Evolutionary conservation across 1,140 invertebrate genomes (phyloP), one percentile per base, ranked within the genome.

Genomic region (Diuraphis noxia): DNA sequence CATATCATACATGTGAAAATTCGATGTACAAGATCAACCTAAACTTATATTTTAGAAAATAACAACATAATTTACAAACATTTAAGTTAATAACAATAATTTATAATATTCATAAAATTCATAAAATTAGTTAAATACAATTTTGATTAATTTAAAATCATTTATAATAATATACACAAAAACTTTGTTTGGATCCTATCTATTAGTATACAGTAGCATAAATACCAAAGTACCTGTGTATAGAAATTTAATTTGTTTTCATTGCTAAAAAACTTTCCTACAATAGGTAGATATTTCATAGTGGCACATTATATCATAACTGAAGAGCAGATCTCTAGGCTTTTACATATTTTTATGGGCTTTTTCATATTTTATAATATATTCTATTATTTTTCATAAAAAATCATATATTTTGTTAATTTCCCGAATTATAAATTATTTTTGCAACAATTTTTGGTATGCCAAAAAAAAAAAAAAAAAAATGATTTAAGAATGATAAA

Each of bases 31-130:
- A 10, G 10, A n/a, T n/a, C 46, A 49, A 17, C 30, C 13, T 17
- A 72, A 72, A 72, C 56, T 72, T 72, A 72, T 72, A 72, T n/a
- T 72, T n/a, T 72, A 34, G 30, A 72, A 63, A 72, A 72, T 72
- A 72, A 72, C 30, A 72, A 72, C 30, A 72, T 72, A 72, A 19
- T 72, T 17, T 72, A 72, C 56, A 72, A 72, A 72, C 4, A n/a
- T 72, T 72, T 17, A 72, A 72, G 30, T 72, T 17, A 72, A 72
- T n/a, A 72, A 13, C n/a, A 72, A n/a, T 5, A 17, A n/a, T 72
- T 17, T 72, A 63, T n/a, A 17, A n/a, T 63, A 63, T 63, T 13
- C n/a, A n/a, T n/a, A n/a, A 17, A 72, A 63, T 63, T 13, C n/a
- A n/a, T n/a, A n/a, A 17, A 72, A n/a, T n/a, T 72, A 72, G n/a